Evolutionary conservation across 2,888 invertebrate species (phyloP), one percentile per base, ranked within the genome.

Genomic region (Acleris literana): DNA sequence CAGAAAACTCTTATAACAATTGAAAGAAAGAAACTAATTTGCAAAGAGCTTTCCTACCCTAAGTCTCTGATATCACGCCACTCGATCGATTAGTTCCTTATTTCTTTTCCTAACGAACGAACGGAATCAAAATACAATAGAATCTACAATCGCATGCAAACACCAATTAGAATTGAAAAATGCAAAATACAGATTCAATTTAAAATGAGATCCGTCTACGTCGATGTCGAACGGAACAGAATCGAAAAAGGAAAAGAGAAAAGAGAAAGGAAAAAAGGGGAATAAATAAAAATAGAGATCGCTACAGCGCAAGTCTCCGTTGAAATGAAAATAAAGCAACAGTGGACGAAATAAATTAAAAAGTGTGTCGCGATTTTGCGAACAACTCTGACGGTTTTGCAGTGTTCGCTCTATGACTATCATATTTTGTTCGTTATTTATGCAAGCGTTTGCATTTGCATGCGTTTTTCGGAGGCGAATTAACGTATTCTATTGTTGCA

Each of bases 251-350:
- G 13, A 39, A 39, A 39, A 80, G 80, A 87, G 82, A 79, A 82
- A 76, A 75, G 74, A 73, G 79, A 82, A 74, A 78, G 82, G 74
- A 74, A 73, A 79, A 82, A 74, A 78, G 82, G 74, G 85, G 87
- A 90, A 90, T 90, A 92, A 92, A 92, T 89, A 92, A 92, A 92
- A 92, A 92, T 92, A 92, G 91, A 91, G 88, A 90, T 87, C 89
- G 90, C 90, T 90, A 90, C 90, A 89, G 88, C 87, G 90, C 91
- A 92, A 92, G 91, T 92, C 91, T 86, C 86, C 89, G 92, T 89
- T 90, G 92, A 92, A 92, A 91, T 90, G 90, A 83, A 92, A 92
- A 92, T 90, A 90, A 92, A 91, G 82, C 84, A 84, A 85, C 90
- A 90, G 91, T 89, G 92, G 85, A 87, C 87, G 90, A 92, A 92